Evolutionary conservation across 2,888 invertebrate genomes (phyloP), one percentile per base, ranked within the genome.

Genomic region (Cephalotes varians): DNA sequence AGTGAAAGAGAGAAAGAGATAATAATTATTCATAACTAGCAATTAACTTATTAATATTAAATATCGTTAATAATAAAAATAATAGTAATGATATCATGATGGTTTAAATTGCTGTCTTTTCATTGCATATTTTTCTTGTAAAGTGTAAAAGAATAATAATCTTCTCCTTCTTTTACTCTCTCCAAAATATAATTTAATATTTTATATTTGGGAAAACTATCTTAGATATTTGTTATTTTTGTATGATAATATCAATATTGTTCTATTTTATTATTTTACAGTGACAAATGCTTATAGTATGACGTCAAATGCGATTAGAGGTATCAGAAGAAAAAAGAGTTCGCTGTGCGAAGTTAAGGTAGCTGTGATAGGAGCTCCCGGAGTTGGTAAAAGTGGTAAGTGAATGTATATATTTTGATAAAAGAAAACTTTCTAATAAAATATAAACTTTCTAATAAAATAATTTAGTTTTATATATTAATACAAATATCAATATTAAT

Each of bases 331-430:
- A 92, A 98, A 98, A 95, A 98, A 98, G 95, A 98, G 98, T 62
- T 97, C 98, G 90, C 95, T 98, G 87, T 97, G 97, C 85, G 98
- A 98, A 95, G 97, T 98, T 89, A 98, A 98, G 96, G 97, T 98
- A 91, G 98, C 98, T 58, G 98, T 98, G 90, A 96, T 98, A 89
- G 98, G 98, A 81, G 98, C 98, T 81, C 97, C 98, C 21, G 97
- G 97, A 87, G 98, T 98, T 88, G 98, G 98, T 85, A 98, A 98
- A 95, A 98, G 98, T 95, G 98, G 98, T 98, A 96, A 95, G 96
- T 95, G 86, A 87, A 72, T 34, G 47, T 18, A 40, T 40, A 12
- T n/a, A 40, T 65, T 54, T 54, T 21, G 10, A 76, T 65, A 47
- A 51, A 28, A 49, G 25, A 1, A 62, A 49, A 74, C 18, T 74